These are phyloP conservation scores for Chrysochloris asiatica DNA, from an alignment of 2,113 vertebrate genomes.

Conservation along the genomic window DNA sequence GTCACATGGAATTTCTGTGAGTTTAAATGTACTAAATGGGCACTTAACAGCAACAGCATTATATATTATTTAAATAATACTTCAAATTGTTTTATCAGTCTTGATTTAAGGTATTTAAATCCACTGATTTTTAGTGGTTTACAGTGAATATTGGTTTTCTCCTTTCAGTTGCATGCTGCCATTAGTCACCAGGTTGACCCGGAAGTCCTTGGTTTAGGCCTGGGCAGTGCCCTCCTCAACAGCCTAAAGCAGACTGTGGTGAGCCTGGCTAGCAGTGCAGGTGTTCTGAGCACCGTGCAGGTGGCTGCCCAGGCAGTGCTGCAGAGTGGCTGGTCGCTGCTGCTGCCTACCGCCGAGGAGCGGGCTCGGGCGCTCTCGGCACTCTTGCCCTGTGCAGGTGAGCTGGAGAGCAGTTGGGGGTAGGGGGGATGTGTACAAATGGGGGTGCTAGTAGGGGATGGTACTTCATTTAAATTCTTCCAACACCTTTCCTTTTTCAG, in stretches of 20 bases:
- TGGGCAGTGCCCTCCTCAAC: slow-evolving; percentile 94
- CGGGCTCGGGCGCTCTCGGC: slow-evolving; percentile 95
- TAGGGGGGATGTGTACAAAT: accelerated
- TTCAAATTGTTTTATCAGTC: not conserved
- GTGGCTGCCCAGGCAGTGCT: slow-evolving; percentile 95
- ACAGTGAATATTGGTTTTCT: slow-evolving; percentile 43
- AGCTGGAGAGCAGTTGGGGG: not conserved
- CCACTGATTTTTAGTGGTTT: not conserved
- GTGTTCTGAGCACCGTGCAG: slow-evolving; percentile 95
- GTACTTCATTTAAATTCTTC: not conserved
- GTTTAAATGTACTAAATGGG: not conserved
- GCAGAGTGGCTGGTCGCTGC: slow-evolving; percentile 97
- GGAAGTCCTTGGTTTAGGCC: slow-evolving; percentile 93
- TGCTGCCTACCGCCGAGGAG: slow-evolving; percentile 97
- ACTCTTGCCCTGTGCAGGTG: slow-evolving; percentile 94
- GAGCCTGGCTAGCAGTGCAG: slow-evolving; percentile 94
- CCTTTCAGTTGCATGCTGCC: slow-evolving; percentile 93
- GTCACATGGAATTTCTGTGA: not conserved
- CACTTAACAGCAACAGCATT: not conserved
- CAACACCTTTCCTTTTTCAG: slow-evolving; percentile 81
- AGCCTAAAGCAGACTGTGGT: slow-evolving; percentile 98
- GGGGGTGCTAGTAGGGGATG: not conserved
- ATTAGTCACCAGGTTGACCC: slow-evolving; percentile 98
- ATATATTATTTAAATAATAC: not conserved
- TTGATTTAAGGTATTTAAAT: not conserved